phyloP scores from a whole-genome alignment of 2,888 invertebrate species.

The Papilio elwesi region DNA sequence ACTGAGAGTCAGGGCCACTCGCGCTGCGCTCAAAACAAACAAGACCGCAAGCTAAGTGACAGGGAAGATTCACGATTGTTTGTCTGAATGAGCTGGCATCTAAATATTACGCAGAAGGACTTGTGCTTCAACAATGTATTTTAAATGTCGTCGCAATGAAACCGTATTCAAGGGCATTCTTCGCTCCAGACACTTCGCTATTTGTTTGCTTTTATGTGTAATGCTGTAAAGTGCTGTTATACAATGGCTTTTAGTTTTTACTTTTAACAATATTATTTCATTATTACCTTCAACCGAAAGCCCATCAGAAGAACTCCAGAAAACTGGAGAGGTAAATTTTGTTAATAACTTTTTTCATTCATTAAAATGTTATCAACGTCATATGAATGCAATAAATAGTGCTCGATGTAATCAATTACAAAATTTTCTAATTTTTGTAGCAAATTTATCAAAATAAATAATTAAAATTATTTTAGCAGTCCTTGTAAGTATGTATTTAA shows the following conservation, averaged over 20 bases:
- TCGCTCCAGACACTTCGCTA: too few relatives aligned
- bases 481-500: neutral
- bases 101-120: constrained; percentile 29
- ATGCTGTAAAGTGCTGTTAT: neutral
- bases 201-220: neutral
- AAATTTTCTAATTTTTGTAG: too few relatives aligned
- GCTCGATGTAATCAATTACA: too few relatives aligned
- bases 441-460: too few relatives aligned
- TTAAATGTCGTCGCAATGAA: constrained; percentile 16
- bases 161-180: constrained; percentile 15
- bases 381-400: too few relatives aligned
- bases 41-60: constrained; percentile 46
- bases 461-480: neutral
- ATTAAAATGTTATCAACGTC: too few relatives aligned
- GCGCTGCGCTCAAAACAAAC: constrained; percentile 48
- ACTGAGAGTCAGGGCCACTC: constrained; percentile 31
- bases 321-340: too few relatives aligned
- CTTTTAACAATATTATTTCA: too few relatives aligned
- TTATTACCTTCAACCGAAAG: too few relatives aligned
- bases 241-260: neutral
- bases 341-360: too few relatives aligned
- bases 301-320: too few relatives aligned
- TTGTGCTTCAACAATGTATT: constrained; percentile 25
- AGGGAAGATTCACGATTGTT: constrained; percentile 47
- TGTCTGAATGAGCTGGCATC: constrained; percentile 43